These are phyloP conservation scores for Caenorhabditis sp. DNA, from an alignment of 2,888 invertebrate species.

Conservation along the genomic window DNA sequence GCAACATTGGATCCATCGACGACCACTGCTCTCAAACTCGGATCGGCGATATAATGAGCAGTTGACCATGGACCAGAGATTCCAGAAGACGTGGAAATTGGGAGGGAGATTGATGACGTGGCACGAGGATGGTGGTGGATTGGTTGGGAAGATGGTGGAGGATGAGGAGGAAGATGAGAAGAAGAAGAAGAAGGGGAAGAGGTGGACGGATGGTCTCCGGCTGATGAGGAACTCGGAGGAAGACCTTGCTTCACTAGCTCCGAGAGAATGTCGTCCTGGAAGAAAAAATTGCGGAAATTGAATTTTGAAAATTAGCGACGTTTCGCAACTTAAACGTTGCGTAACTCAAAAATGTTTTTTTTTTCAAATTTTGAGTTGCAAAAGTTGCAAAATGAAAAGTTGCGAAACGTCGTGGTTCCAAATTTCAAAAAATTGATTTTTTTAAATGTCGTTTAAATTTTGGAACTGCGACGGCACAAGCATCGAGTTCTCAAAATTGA, in stretches of 20 bases:
- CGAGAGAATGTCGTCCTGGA: conserved; percentile 56
- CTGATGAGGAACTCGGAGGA: neutral
- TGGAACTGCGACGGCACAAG: no score
- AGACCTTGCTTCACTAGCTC: conserved; percentile 51
- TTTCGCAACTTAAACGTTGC: no score
- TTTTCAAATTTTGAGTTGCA: no score
- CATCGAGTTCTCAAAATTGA: no score
- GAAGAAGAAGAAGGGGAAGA: conserved; percentile 4
- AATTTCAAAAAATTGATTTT: no score
- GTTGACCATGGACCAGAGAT: neutral
- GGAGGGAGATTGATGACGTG: neutral
- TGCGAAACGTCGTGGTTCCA: no score
- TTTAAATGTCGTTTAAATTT: no score
- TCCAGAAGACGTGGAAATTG: conserved; percentile 12
- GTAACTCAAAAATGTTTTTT: no score
- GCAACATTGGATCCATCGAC: conserved; percentile 97
- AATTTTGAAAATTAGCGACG: neutral
- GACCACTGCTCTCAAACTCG: conserved; percentile 88
- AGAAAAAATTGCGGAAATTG: no score
- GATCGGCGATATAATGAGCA: conserved; percentile 3
- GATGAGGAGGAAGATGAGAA: conserved; percentile 1
- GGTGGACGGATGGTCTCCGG: neutral
- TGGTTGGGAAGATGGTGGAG: neutral
- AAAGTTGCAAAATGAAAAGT: no score
- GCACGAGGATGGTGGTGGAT: conserved; percentile 16